Evolutionary conservation across 1,140 invertebrate species (phyloP), one percentile per base, ranked within the genome.

Genomic region (Antheraea mylitta): DNA sequence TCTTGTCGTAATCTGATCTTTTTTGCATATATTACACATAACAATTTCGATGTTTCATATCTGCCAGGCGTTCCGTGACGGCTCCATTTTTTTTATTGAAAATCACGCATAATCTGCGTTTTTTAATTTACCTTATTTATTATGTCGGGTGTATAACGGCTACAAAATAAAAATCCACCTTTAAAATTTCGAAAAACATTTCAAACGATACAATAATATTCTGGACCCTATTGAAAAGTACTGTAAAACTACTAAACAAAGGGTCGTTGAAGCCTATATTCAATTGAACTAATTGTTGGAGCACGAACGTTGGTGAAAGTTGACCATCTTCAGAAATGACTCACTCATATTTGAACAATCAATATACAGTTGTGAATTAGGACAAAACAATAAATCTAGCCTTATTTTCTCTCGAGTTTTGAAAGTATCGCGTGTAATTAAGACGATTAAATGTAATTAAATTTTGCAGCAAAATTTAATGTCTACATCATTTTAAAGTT

Each of bases 281-380:
- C 62, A 30, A 67, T 74, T 75, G 62, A 58, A 75, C 81, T 86
- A 85, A 87, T 87, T 85, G 76, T 83, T 81, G 71, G 61, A 73
- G 67, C 80, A 86, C 79, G 77, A 80, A 74, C 74, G 68, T 61
- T 70, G 85, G 86, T 83, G 85, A 90, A 90, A 89, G 86, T 87
- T 78, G 82, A 68, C 75, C 77, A 70, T 72, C 78, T 83, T 84
- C 78, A 68, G 68, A 82, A 83, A 82, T 88, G 86, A 90, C 75
- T 53, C 45, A 53, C 45, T 90, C 86, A 85, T 85, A 83, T 87
- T 83, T 82, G 76, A 79, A 88, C 81, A 81, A 86, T 83, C 82
- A 86, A 86, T 87, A 85, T 84, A 83, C 78, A 85, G 75, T 75
- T 87, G 80, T 83, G 82, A 89, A 88, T 90, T 83, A 85, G 83